Evolutionary conservation across 2,113 vertebrate species (phyloP), one percentile per base, ranked within the genome.

Genomic region (Phainopepla nitens): DNA sequence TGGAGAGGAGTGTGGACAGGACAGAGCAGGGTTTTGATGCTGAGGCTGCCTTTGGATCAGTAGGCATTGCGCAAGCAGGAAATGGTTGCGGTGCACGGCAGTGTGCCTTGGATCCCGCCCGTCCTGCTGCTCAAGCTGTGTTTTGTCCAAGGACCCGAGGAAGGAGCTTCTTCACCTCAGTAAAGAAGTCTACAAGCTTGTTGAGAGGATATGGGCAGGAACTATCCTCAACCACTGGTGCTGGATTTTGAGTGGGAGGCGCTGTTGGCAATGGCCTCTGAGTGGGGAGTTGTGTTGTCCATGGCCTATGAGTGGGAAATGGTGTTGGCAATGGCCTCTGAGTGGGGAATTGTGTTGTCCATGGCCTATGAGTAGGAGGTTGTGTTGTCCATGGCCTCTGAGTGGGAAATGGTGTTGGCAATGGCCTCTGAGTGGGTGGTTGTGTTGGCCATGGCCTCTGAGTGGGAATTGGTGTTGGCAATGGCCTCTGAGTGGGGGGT

Each of bases 171-270:
- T 85, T 68, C 41, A 93, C 4, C 41, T 4, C 27, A 5, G 3
- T 75, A 27, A 97, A 92, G 76, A 95, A 92, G 4, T 78, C 33
- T 17, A 54, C 4, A n/a, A 94, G 24, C n/a, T 57, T 28, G 8
- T 2, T 22, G 4, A 65, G 29, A 44, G 44, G 57, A 53, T 10
- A 80, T 10, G 28, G 64, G 6, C 76, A 89, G 17, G 58, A 27
- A 0, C 4, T 31, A 47, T 29, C 31, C 9, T 53, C 19, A 0
- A 3, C 25, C 0, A 6, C 1, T 6, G 70, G 28, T 12, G 76
- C 23, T 44, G 62, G 83, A 10, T 3, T 13, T 15, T 61, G 57
- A 28, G 31, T 31, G 4, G 71, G 31, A 3, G 8, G 7, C 8
- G 7, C 7, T 15, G 35, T 11, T 12, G 56, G 16, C 45, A 4